phyloP scores from a whole-genome alignment of 2,113 vertebrate genomes.

The Haplotaxodon microlepis region DNA sequence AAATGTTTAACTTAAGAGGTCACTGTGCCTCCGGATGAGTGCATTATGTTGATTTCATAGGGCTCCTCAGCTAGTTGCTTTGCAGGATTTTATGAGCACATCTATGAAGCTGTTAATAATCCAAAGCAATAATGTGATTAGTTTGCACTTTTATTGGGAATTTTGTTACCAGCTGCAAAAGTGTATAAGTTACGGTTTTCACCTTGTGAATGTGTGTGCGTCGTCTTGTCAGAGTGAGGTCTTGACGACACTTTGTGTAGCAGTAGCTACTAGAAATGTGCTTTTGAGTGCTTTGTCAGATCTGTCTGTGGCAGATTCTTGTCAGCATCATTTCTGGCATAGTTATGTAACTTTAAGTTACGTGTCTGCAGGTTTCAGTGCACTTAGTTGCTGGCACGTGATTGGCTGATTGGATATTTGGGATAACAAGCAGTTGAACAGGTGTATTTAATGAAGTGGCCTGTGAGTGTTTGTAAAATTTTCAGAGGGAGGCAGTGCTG shows the following conservation, averaged over 20 bases:
- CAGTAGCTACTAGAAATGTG: not conserved
- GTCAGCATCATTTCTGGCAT: not conserved
- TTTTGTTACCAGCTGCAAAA: not conserved
- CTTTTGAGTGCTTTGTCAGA: fast-evolving
- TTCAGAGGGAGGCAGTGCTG: not conserved
- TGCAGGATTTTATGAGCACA: not conserved
- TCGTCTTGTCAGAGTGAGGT: not conserved
- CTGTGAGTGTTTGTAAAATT: not conserved
- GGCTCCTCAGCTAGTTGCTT: fast-evolving
- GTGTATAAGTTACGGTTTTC: not conserved
- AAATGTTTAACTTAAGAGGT: not conserved
- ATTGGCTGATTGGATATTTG: not conserved
- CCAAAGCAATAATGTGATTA: not conserved
- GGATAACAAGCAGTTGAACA: not conserved
- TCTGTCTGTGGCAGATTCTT: not conserved
- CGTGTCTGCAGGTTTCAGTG: not conserved
- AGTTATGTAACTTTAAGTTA: not conserved
- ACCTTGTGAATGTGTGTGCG: not conserved
- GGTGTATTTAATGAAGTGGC: not conserved
- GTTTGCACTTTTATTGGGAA: fast-evolving
- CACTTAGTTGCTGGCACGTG: not conserved
- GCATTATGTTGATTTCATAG: not conserved
- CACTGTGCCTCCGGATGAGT: not conserved
- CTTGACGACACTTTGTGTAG: not conserved
- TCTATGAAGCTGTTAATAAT: not conserved